These are phyloP conservation scores for Drosophila mojavensis DNA, from an alignment of 1,140 invertebrate species.

Conservation along the genomic window DNA sequence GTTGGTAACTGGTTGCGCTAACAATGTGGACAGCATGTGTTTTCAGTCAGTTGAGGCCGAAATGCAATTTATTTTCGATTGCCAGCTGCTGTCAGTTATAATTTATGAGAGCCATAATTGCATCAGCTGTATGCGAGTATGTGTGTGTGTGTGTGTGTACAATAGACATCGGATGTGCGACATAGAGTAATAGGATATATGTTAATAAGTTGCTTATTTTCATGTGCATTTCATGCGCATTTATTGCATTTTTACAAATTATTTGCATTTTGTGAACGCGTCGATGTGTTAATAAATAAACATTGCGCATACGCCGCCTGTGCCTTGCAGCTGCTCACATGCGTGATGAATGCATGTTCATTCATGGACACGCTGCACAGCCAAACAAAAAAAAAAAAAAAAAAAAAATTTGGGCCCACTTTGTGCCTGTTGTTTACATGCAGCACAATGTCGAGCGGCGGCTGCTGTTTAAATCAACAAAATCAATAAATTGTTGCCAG, in stretches of 20 bases:
- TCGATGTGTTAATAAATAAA: slow-evolving; percentile 63
- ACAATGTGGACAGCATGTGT: slow-evolving; percentile 53
- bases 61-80: slow-evolving; percentile 67
- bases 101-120: slow-evolving; percentile 61
- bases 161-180: slow-evolving; percentile 11
- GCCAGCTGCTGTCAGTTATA: slow-evolving; percentile 68
- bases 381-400: background rate
- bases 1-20: slow-evolving; percentile 29
- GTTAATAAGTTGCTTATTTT: slow-evolving; percentile 29
- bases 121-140: slow-evolving; percentile 10
- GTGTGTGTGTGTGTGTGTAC: background rate
- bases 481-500: slow-evolving; percentile 66
- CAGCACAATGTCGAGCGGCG: background rate
- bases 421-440: slow-evolving; percentile 13
- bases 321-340: background rate
- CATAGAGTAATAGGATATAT: slow-evolving; percentile 10
- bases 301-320: slow-evolving; percentile 28
- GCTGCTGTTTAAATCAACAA: slow-evolving; percentile 26
- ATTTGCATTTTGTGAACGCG: slow-evolving; percentile 26
- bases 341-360: slow-evolving; percentile 27
- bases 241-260: slow-evolving; percentile 45
- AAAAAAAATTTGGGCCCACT: too few species aligned
- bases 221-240: slow-evolving; percentile 46
- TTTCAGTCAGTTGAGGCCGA: slow-evolving; percentile 47
- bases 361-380: slow-evolving; percentile 14